A percentile compares a stretch with the other conserved stretches of the same genome.
Conservation (phyloP, 2,888 invertebrate species). For the Brachyptera putata region DNA sequence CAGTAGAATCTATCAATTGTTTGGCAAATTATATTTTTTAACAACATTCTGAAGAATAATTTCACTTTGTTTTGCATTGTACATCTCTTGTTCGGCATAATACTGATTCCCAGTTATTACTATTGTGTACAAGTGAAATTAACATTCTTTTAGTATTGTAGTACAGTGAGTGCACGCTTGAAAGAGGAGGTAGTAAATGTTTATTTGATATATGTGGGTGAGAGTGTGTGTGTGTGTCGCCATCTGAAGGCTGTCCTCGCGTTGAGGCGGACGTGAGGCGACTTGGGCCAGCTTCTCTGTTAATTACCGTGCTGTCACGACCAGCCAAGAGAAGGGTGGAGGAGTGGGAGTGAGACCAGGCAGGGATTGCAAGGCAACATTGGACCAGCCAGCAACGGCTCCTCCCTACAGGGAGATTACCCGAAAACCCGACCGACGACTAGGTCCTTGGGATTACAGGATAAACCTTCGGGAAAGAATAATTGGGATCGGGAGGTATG, state of each 20-base stretch:
- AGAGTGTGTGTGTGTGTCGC: neutral
- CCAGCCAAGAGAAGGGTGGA: conserved; percentile 14
- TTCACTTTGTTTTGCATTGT: too few relatives aligned
- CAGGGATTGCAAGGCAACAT: neutral
- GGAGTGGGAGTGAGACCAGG: neutral
- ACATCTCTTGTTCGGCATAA: too few relatives aligned
- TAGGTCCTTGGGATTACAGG: conserved; percentile 7
- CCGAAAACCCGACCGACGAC: neutral
- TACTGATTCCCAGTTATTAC: too few relatives aligned
- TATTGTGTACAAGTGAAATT: neutral
- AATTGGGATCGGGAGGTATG: conserved; percentile 7
- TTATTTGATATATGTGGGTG: too few relatives aligned
- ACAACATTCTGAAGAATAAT: too few relatives aligned
- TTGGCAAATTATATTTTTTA: too few relatives aligned
- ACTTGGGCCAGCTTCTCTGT: conserved; percentile 41
- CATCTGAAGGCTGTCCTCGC: conserved; percentile 20
- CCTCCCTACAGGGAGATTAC: conserved; percentile 13
- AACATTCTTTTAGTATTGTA: too few relatives aligned
- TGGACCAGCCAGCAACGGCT: neutral
- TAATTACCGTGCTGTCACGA: conserved; percentile 32
- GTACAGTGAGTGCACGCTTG: too few relatives aligned
- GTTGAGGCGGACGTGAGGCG: conserved; percentile 36
- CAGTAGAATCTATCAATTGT: too few relatives aligned
- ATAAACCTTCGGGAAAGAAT: conserved; percentile 9
- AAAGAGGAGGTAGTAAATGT: too few relatives aligned